These are phyloP conservation scores for Solen grandis DNA, from an alignment of 1,140 invertebrate genomes.

Conservation along the genomic window DNA sequence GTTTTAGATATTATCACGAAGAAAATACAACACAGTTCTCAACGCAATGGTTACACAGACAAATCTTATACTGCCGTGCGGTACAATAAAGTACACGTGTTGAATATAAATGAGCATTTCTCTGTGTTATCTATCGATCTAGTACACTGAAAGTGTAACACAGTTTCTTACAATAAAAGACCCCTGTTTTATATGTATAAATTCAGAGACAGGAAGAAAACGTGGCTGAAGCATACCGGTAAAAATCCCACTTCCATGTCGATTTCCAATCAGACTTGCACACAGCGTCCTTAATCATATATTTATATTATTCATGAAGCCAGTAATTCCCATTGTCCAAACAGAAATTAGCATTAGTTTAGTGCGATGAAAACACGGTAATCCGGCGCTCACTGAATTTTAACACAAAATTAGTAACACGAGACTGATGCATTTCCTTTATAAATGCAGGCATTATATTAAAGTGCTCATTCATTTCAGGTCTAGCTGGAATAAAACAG, in stretches of 20 bases:
- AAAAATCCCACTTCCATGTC: constrained; percentile 32
- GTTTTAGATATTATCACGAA: no score
- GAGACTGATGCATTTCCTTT: constrained; percentile 31
- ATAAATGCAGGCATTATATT: constrained; percentile 45
- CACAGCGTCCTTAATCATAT: constrained; percentile 51
- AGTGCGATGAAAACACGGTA: constrained; percentile 52
- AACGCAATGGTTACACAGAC: no score
- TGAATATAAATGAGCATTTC: no score
- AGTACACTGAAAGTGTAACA: no score
- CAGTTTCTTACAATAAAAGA: no score
- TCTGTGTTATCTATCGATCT: no score
- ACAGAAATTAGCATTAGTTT: constrained; percentile 58
- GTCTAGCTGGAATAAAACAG: constrained; percentile 4
- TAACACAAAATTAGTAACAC: constrained; percentile 57
- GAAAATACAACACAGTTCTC: no score
- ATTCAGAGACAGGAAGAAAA: no score
- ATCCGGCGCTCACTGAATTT: constrained; percentile 51
- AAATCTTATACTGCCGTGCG: no score
- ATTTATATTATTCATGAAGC: constrained; percentile 59
- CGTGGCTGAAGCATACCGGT: no score
- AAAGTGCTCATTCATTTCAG: constrained; percentile 36
- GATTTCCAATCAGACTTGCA: constrained; percentile 40
- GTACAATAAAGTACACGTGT: no score
- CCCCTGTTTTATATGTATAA: no score
- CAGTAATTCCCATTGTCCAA: constrained; percentile 56